These are phyloP conservation scores for Sapajus apella DNA, from an alignment of 2,113 vertebrate species.

Conservation along the genomic window DNA sequence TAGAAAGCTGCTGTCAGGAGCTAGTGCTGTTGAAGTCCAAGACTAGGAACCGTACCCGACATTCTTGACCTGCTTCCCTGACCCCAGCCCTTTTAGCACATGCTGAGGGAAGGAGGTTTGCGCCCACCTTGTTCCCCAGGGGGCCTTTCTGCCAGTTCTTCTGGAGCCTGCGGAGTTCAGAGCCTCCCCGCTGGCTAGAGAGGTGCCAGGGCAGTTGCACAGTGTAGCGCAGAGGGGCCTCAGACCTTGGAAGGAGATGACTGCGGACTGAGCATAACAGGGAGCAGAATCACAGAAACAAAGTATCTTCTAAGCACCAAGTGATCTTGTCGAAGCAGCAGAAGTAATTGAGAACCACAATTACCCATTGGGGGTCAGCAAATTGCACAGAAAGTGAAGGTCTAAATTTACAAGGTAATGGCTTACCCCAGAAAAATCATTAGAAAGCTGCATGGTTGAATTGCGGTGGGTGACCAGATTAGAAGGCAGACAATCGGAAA, in stretches of 20 bases:
- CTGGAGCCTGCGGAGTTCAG: no score
- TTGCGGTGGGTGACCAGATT: accelerated
- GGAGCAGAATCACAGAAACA: not conserved
- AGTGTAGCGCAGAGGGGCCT: not conserved
- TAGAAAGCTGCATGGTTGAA: not conserved
- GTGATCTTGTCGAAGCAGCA: not conserved
- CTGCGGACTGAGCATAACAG: not conserved
- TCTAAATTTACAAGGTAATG: not conserved
- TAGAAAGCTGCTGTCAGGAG: not conserved
- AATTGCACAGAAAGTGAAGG: not conserved
- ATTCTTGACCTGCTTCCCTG: accelerated
- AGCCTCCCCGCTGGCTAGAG: accelerated
- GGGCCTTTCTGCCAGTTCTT: accelerated
- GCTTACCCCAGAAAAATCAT: accelerated
- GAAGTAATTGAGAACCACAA: not conserved
- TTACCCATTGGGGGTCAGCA: not conserved
- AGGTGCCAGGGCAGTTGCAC: not conserved
- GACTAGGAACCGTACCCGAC: accelerated
- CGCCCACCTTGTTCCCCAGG: accelerated
- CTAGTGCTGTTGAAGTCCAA: not conserved
- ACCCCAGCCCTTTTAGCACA: accelerated
- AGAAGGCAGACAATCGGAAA: not conserved
- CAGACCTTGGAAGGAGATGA: accelerated
- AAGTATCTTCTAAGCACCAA: not conserved
- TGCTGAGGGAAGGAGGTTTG: not conserved